Conservation (phyloP, 2,113 vertebrate genomes). For the Puntigrus tetrazona region DNA sequence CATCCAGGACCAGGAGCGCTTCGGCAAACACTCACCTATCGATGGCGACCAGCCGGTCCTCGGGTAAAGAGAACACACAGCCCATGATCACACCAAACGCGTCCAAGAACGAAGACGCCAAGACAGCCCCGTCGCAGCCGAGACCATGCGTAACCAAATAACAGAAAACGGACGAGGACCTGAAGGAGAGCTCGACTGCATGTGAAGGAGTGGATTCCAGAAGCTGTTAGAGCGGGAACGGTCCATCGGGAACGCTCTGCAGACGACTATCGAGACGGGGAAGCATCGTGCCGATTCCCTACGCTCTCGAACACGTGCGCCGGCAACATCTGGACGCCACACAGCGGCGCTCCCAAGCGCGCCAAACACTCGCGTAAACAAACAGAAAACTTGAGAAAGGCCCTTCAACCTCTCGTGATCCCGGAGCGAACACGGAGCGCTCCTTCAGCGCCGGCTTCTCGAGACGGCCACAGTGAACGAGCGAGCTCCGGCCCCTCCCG, state of each 20-base stretch:
- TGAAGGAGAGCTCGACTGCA: not conserved
- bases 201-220: not conserved
- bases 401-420: not conserved
- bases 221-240: not conserved
- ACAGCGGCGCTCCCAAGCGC: not conserved
- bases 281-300: not conserved
- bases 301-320: slow-evolving; percentile 39
- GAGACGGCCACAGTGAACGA: slow-evolving; percentile 38
- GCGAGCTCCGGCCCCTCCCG: slow-evolving; percentile 62
- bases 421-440: not conserved
- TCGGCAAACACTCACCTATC: slow-evolving; percentile 83
- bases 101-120: not conserved
- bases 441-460: slow-evolving; percentile 27
- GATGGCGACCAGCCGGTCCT: slow-evolving; percentile 73
- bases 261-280: not conserved
- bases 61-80: slow-evolving; percentile 83
- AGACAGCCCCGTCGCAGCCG: not conserved
- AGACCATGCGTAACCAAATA: too few species aligned
- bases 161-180: too few species aligned
- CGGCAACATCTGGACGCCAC: slow-evolving; percentile 82
- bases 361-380: slow-evolving; percentile 24
- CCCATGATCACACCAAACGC: slow-evolving; percentile 77
- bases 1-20: not conserved
- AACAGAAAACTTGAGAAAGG: slow-evolving; percentile 7
- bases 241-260: not conserved